Evolutionary conservation across 2,888 invertebrate genomes (phyloP).

Genomic region (Hirtodrosophila trivittata): DNA sequence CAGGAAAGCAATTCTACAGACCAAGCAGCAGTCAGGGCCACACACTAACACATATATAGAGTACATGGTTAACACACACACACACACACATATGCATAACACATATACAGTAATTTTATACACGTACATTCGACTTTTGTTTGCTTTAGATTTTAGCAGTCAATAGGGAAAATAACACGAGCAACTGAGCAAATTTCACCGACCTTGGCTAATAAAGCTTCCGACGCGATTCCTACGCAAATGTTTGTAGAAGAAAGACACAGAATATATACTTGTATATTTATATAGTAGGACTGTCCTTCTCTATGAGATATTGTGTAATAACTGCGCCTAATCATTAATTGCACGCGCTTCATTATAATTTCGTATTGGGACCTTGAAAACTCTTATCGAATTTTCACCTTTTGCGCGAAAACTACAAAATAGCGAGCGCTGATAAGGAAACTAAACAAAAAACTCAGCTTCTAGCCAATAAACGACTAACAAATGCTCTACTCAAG

Average conservation of each 20-base stretch:
- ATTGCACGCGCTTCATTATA: conserved; percentile 48
- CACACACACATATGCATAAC: no score
- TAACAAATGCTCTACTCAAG: conserved; percentile 16
- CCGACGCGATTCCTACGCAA: conserved; percentile 7
- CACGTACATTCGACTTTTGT: conserved; percentile 14
- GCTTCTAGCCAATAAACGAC: conserved; percentile 10
- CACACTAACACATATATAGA: no score
- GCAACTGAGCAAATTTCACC: conserved; percentile 31
- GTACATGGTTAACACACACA: no score
- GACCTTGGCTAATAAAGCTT: conserved; percentile 72
- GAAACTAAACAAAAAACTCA: conserved; percentile 26
- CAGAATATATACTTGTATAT: no score
- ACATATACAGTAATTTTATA: background rate
- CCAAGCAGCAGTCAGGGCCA: background rate
- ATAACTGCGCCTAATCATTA: conserved; percentile 24
- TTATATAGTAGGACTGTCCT: background rate
- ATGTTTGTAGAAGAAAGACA: background rate
- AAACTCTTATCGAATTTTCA: conserved; percentile 81
- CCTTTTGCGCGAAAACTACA: conserved; percentile 76
- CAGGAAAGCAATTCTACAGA: conserved; percentile 7
- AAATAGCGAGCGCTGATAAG: conserved; percentile 34
- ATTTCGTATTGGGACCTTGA: conserved; percentile 66
- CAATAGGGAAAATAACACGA: conserved; percentile 4
- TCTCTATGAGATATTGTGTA: conserved; percentile 38
- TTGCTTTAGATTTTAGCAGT: conserved; percentile 47